Percentiles rank a stretch among this genome's conserved stretches.
Evolutionary conservation across 2,113 vertebrate species (phyloP).

Genomic region (Scortum barcoo): DNA sequence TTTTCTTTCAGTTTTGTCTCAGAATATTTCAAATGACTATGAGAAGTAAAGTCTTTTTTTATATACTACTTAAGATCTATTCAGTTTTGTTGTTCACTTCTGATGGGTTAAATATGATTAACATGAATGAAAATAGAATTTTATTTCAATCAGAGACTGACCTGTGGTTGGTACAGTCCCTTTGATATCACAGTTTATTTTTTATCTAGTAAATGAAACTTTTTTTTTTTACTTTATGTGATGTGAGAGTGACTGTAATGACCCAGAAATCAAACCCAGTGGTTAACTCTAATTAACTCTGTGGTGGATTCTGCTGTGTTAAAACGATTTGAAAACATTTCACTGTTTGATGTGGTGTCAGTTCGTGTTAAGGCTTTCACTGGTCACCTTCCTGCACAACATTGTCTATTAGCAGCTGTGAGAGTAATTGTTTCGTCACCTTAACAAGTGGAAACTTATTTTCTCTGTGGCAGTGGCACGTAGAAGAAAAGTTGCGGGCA

Average conservation of each 20-base stretch:
- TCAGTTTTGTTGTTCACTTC: neutral
- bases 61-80: neutral
- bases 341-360: neutral
- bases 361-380: neutral
- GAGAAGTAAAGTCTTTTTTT: neutral
- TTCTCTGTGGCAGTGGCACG: slow-evolving; percentile 33
- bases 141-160: neutral
- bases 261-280: neutral
- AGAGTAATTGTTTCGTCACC: slow-evolving; percentile 72
- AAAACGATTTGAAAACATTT: neutral
- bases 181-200: no score
- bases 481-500: slow-evolving; percentile 40
- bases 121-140: neutral
- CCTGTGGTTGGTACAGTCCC: no score
- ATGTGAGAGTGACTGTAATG: neutral
- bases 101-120: neutral
- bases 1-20: neutral
- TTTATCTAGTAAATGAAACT: neutral
- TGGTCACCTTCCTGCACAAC: neutral
- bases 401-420: neutral
- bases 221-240: neutral
- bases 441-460: slow-evolving; percentile 70
- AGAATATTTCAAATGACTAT: neutral
- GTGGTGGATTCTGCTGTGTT: no score
- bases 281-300: no score